phyloP scores from a whole-genome alignment of 2,888 invertebrate genomes.

The Lucinisca nassula region DNA sequence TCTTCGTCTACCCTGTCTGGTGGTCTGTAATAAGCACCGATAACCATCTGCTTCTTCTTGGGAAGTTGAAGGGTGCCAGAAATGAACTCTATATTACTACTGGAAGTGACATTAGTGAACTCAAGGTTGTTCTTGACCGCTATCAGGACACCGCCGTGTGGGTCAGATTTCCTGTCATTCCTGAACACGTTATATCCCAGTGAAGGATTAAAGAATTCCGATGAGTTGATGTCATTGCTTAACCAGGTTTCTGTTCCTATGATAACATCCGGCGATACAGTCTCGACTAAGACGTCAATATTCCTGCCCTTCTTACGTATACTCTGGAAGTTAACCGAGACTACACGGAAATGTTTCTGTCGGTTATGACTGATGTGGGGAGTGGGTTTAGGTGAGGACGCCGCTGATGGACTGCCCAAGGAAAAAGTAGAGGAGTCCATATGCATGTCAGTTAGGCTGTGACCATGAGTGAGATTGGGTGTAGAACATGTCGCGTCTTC shows the following conservation, averaged over 20 bases:
- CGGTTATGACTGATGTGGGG: no score
- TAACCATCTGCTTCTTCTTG: not conserved
- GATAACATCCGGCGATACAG: no score
- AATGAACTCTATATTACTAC: not conserved
- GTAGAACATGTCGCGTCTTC: not conserved
- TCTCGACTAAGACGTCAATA: no score
- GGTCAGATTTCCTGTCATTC: not conserved
- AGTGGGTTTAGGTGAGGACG: slow-evolving; percentile 39
- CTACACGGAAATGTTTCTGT: no score
- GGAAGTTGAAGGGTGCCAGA: not conserved
- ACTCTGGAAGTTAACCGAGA: no score
- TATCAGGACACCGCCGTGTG: not conserved
- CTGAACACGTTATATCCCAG: not conserved
- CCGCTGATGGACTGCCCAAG: slow-evolving; percentile 22
- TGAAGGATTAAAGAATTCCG: no score
- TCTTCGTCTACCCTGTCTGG: slow-evolving; percentile 30
- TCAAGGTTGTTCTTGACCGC: not conserved
- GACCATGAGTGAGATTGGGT: not conserved
- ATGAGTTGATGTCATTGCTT: no score
- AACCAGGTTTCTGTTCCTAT: no score
- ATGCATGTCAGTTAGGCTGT: not conserved
- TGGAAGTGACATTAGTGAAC: not conserved
- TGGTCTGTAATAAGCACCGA: slow-evolving; percentile 35
- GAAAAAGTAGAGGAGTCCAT: not conserved
- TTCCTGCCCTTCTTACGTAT: no score